Base-by-base conservation (phyloP, 2,888 invertebrate species). In the Ectemnius continuus region DNA sequence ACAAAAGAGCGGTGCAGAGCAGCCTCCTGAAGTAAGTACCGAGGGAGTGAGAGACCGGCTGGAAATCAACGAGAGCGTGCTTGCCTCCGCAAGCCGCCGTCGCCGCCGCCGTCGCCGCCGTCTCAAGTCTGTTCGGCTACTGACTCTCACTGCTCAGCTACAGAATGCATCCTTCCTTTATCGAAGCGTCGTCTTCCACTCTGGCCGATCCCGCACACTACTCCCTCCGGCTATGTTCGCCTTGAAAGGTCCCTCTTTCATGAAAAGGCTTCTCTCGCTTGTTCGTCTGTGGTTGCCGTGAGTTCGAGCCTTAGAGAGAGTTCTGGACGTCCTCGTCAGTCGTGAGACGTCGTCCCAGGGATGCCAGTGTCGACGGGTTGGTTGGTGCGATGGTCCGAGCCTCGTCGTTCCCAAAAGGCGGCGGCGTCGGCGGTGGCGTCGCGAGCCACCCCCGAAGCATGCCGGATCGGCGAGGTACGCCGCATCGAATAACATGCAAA, bases 401-500 rank as follows among this genome's bases (percentile, higher is more conserved):
- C 16, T 1, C 1, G 14, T 52, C 52, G 36, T 36, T 6, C 14
- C 52, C 52, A 14, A 52, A 52, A 52, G 52, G 52, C 52, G 16
- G 11, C 14, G 48, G 16, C 4, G 48, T 2, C 48, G 16, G 11
- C 14, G 48, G 16, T 6, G 13, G 52, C 14, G 52, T 52, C n/a
- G n/a, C 52, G n/a, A 52, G 14, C 52, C 52, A 1, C 1, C 52
- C 52, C 52, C 36, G 36, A 36, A 36, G 36, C 8, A 36, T 36
- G 36, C 36, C 6, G 78, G 76, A 76, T 77, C 68, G 58, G 71
- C 69, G 76, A 80, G 76, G 73, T 80, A 82, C 75, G 80, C 74
- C 67, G 75, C 71, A 64, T 76, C 82, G 79, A 86, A 87, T 88
- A 86, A 86, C 83, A 88, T 88, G 88, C 86, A 88, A 87, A 87